Conservation (phyloP, 2,888 invertebrate genomes). For the Drosophila mulleri region DNA sequence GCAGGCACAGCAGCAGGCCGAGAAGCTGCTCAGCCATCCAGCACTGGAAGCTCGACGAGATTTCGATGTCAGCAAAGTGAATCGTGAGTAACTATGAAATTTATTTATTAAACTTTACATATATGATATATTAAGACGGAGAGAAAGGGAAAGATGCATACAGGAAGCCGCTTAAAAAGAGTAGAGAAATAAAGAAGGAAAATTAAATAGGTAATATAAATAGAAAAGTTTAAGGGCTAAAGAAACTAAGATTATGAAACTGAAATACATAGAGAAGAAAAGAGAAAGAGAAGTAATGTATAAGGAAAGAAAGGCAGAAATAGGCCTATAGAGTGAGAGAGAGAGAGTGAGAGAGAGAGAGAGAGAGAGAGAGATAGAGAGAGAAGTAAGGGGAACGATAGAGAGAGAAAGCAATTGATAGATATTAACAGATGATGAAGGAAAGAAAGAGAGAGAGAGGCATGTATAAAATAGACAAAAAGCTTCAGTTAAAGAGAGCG, state of each 20-base stretch:
- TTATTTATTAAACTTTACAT: no score
- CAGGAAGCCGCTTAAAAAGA: no score
- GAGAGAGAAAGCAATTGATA: neutral
- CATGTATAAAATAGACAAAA: no score
- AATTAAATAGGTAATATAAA: no score
- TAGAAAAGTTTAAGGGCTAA: neutral
- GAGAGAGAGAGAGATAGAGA: neutral
- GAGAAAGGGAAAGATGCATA: neutral
- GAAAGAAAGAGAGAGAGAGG: neutral
- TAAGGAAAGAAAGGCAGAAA: no score
- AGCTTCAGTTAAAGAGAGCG: neutral
- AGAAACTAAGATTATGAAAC: no score
- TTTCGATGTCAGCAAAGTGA: constrained; percentile 85
- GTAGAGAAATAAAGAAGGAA: no score
- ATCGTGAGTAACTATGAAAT: constrained; percentile 82
- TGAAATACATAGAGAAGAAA: no score
- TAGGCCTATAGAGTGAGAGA: neutral
- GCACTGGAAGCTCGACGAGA: constrained; percentile 82
- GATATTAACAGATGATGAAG: neutral
- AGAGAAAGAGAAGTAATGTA: neutral
- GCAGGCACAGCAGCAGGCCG: constrained; percentile 73
- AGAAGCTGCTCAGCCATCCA: constrained; percentile 83
- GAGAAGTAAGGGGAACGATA: neutral
- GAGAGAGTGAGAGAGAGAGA: neutral
- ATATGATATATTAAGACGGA: neutral